Conservation (phyloP, 2,797 vertebrate species). For the Tauraco hartlaubi region DNA sequence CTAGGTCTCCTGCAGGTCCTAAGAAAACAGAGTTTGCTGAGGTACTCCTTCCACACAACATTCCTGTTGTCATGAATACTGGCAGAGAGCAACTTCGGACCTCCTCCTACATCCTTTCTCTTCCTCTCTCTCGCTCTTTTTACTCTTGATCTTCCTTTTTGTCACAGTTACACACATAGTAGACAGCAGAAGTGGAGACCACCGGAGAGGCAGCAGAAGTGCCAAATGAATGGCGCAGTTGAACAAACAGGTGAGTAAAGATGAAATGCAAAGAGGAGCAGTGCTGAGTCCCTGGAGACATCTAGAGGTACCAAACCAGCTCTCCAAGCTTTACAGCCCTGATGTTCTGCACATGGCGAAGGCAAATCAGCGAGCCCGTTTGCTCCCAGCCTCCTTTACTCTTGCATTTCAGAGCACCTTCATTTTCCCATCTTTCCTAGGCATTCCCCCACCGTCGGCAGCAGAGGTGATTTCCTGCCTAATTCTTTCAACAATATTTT, state of each 20-base stretch:
- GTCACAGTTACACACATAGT: too few relatives aligned
- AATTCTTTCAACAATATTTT: background rate
- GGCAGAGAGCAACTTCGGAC: background rate
- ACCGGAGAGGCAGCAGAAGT: background rate
- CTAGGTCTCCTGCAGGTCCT: background rate
- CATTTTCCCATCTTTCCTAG: background rate
- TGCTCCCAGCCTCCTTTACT: background rate
- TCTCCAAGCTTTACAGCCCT: background rate
- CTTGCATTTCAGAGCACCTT: background rate
- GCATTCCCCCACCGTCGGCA: fast-evolving
- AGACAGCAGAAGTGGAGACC: background rate
- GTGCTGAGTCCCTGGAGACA: background rate
- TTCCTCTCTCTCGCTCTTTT: background rate
- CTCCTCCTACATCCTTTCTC: background rate
- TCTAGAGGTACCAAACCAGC: background rate
- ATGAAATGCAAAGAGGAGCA: background rate
- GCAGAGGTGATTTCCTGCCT: background rate
- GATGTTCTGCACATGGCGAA: background rate
- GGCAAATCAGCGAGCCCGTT: fast-evolving
- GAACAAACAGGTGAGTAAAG: background rate
- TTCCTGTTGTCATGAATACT: background rate
- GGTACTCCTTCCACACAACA: background rate
- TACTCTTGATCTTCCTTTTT: background rate
- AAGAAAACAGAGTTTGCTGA: background rate
- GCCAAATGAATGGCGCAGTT: fast-evolving